Conservation (phyloP, 2,113 vertebrate genomes). For the Trogon surrucura region DNA sequence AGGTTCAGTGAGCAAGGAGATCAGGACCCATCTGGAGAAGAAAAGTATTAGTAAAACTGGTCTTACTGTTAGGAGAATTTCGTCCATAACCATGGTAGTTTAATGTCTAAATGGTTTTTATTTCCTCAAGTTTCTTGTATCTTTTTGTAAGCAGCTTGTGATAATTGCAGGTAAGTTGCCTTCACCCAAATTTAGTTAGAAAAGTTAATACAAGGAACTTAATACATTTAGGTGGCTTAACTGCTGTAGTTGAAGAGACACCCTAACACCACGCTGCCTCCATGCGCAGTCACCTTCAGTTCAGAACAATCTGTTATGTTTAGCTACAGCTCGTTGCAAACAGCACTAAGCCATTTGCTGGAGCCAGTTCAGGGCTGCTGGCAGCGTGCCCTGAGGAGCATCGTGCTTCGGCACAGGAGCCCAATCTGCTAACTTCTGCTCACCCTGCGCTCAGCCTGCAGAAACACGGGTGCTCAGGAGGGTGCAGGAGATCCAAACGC, state of each 20-base stretch:
- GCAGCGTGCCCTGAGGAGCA: background rate
- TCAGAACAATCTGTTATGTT: fast-evolving
- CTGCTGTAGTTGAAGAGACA: background rate
- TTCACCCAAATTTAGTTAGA: background rate
- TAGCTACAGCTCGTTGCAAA: background rate
- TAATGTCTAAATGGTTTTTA: background rate
- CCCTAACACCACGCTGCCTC: background rate
- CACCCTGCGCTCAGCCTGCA: background rate
- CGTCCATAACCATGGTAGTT: background rate
- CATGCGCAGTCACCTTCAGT: background rate
- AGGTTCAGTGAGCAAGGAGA: background rate
- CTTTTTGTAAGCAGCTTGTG: background rate
- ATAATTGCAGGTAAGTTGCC: background rate
- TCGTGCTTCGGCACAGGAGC: background rate
- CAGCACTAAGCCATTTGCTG: background rate
- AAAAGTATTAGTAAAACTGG: background rate
- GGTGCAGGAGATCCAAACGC: fast-evolving
- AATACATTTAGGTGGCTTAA: background rate
- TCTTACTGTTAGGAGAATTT: background rate
- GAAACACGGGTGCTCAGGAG: background rate
- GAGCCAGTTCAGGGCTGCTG: background rate
- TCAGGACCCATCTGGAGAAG: background rate
- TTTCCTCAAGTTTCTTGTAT: background rate
- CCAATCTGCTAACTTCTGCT: background rate
- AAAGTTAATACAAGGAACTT: background rate